phyloP scores from a whole-genome alignment of 2,113 vertebrate genomes.

The Castor canadensis region DNA sequence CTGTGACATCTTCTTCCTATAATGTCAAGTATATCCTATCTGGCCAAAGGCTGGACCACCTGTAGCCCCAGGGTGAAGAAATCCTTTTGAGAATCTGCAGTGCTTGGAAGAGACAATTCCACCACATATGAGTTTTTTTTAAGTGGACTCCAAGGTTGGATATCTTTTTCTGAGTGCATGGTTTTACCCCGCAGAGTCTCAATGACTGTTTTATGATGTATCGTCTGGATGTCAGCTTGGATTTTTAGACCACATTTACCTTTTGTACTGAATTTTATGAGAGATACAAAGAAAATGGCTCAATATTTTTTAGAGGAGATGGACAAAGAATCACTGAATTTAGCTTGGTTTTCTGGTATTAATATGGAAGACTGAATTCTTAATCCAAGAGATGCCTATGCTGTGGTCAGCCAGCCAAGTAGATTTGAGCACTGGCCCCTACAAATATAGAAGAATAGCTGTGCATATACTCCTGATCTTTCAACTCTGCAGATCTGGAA shows the following conservation, averaged over 20 bases:
- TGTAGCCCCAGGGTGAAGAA: background rate
- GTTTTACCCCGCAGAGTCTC: background rate
- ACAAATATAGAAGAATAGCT: background rate
- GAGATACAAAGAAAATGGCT: background rate
- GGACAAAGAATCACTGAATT: background rate
- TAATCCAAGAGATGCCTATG: background rate
- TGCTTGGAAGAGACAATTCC: background rate
- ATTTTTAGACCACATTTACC: conserved; percentile 48
- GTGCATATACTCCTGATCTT: background rate
- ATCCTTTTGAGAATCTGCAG: background rate
- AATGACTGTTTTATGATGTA: conserved; percentile 23
- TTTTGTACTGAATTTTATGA: conserved; percentile 46
- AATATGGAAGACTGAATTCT: conserved; percentile 25
- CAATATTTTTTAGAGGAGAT: background rate
- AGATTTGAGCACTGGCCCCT: background rate
- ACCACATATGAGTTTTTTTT: conserved; percentile 32
- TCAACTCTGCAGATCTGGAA: background rate
- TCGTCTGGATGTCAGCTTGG: conserved; percentile 11
- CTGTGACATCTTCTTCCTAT: background rate
- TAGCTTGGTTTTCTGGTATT: conserved; percentile 1
- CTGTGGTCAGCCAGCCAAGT: background rate
- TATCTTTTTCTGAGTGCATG: conserved; percentile 35
- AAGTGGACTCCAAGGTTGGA: conserved; percentile 54
- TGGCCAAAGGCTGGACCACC: background rate
- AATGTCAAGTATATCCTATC: background rate